Evolutionary conservation across 2,113 vertebrate genomes (phyloP), one percentile per base, ranked within the genome.

Genomic region (Brachionichthys hirsutus): DNA sequence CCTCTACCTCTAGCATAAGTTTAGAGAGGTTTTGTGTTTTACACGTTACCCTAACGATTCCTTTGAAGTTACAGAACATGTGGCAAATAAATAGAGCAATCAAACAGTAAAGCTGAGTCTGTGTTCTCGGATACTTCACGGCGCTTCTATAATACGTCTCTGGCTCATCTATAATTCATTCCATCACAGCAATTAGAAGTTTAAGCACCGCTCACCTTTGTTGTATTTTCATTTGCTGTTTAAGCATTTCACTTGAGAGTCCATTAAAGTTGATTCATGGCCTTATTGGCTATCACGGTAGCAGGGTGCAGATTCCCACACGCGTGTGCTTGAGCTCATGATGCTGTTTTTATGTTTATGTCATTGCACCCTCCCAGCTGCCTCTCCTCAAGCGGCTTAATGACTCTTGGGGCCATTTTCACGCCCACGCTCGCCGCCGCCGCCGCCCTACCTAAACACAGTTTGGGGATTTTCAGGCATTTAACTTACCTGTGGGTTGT

Each of bases 391-490:
- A 85, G 80, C 18, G 11, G 57, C 69, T 87, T 80, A 82, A 84
- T 69, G 51, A 79, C 81, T 85, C 82, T 67, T 12, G 36, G 73
- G 79, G 73, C 68, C 77, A 67, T 85, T 81, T 84, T 77, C 85
- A 78, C 81, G 65, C 83, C 85, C 72, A 78, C 83, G 61, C 70
- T 76, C 1, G 43, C 64, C 67, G 77, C 81, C 62, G 55, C 72
- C 1, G 43, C 64, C 67, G 79, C 81, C 65, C 54, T 73, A 80
- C 83, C 82, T 75, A 64, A 77, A 83, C 81, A 83, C 79, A 65
- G 81, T 86, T 85, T 64, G 58, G 80, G 82, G 80, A 75, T 69
- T 83, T 83, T 86, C 81, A 85, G 73, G 66, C 73, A 62, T 80
- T 81, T 64, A 75, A 75, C 77, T 72, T 83, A 86, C 83, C 85